Evolutionary conservation across 2,888 invertebrate genomes (phyloP), one percentile per base, ranked within the genome.

Genomic region (Epirrhoe tristata): DNA sequence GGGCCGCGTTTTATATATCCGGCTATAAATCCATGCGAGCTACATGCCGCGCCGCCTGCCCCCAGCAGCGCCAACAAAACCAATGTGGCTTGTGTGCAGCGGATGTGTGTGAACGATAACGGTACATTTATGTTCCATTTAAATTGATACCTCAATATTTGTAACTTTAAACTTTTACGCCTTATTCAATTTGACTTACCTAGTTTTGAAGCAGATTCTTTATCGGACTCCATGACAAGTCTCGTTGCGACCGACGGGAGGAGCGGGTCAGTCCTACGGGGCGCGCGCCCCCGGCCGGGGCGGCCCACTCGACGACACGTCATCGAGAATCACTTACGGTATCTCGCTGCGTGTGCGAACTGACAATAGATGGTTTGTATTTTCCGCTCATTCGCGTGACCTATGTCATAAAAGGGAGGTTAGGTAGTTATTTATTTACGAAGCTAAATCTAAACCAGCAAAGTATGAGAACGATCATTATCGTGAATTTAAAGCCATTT

Each of bases 261-360:
- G 34, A 7, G 7, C 34, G 34, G 34, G 12, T 43, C 12, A 39
- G 36, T 39, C 39, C 39, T 12, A 43, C 39, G 12, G 39, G 39
- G 39, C 39, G 5, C 34, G 6, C 34, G 7, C 34, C 6, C 34
- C 34, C 34, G 6, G 32, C 32, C 36, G 10, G 39, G 39, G n/a
- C n/a, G n/a, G 39, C 39, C 39, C 39, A 43, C 5, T 43, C 39
- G 39, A 12, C 39, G 4, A 24, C 39, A 31, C 36, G 51, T 59
- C 14, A 52, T 53, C 59, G 31, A 51, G 36, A 59, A 17, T 39
- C 16, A 48, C 48, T 43, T 32, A 52, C 24, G 52, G 14, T n/a
- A 59, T 59, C 51, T 52, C 12, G 39, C 14, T 43, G 36, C 59
- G n/a, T 7, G 43, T 32, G 59, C n/a, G 52, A 36, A 31, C 52